Evolutionary conservation across 2,888 invertebrate species (phyloP), one percentile per base, ranked within the genome.

Genomic region (Drosophila robusta): DNA sequence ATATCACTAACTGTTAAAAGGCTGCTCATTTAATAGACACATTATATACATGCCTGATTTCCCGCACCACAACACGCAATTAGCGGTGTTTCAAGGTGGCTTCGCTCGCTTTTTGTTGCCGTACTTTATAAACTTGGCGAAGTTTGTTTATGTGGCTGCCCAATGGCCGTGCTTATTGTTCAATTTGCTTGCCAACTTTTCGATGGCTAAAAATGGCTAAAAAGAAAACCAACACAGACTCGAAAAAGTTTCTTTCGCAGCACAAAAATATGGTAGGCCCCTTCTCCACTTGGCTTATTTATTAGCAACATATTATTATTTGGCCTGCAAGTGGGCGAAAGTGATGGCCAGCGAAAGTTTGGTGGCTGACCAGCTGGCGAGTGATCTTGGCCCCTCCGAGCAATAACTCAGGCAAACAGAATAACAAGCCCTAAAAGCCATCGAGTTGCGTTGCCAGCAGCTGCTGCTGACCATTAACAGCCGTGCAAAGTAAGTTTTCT

Each of bases 271-370:
- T 80, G 58, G 58, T 62, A 22, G 26, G 41, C 44, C 54, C 11
- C 12, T 29, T 29, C 51, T 50, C 36, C n/a, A 54, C 44, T 14
- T 57, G 49, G 62, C 80, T 79, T 88, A 88, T 88, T 83, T 83
- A 83, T 83, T 83, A 79, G 88, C 88, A 74, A 88, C 88, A 82
- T 82, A 82, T 88, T 88, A 83, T 79, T 88, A 82, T 83, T 86
- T 81, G 46, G 32, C 41, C 24, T 11, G 54, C 46, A 24, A 54
- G 36, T 51, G 71, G 46, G 46, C 39, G 38, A 69, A 74, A 70
- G 55, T 70, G 70, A 56, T 57, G 74, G 57, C 49, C 60, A 63
- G 56, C 47, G 65, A 75, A 76, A 79, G 76, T 79, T 79, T 64
- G 66, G 69, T 58, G 52, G 60, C 63, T 74, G 78, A 61, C 70